Evolutionary conservation across 30 jellyfish, hydroid and myxozoan genomes (phyloP).

Genomic region (Catostylus mosaicus): DNA sequence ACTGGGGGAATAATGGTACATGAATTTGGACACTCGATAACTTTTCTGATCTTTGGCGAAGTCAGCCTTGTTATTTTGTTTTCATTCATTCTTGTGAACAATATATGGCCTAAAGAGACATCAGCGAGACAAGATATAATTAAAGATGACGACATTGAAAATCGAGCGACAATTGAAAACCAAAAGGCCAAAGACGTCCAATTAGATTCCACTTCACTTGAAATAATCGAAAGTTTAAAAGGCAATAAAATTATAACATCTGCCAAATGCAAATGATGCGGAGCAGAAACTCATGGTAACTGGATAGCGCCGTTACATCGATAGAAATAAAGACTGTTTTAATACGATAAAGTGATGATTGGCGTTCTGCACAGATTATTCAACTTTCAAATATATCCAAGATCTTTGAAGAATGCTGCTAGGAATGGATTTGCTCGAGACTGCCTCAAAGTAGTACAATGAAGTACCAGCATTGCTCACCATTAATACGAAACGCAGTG

Average conservation of each 20-base stretch:
- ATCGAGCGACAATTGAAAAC: background rate
- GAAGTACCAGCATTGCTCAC: no score
- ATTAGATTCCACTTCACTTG: slow-evolving; percentile 47
- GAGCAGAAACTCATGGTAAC: no score
- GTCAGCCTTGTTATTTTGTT: slow-evolving; percentile 83
- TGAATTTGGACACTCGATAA: slow-evolving; percentile 87
- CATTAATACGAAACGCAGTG: no score
- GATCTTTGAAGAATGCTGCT: no score
- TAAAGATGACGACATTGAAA: background rate
- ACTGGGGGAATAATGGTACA: slow-evolving; percentile 98
- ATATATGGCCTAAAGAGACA: slow-evolving; percentile 77
- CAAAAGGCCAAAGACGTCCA: background rate
- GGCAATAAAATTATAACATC: background rate
- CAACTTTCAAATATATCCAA: no score
- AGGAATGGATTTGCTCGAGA: no score
- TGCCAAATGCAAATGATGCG: background rate
- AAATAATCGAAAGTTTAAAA: slow-evolving; percentile 19
- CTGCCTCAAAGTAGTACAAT: no score
- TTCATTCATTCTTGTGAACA: slow-evolving; percentile 80
- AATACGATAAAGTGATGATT: no score
- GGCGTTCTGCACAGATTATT: no score
- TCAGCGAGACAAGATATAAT: background rate
- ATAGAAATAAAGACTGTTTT: no score
- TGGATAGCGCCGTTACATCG: no score
- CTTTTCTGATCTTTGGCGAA: slow-evolving; percentile 92